phyloP scores from a whole-genome alignment of 2,797 vertebrate species.

The Chrysocyon brachyurus region DNA sequence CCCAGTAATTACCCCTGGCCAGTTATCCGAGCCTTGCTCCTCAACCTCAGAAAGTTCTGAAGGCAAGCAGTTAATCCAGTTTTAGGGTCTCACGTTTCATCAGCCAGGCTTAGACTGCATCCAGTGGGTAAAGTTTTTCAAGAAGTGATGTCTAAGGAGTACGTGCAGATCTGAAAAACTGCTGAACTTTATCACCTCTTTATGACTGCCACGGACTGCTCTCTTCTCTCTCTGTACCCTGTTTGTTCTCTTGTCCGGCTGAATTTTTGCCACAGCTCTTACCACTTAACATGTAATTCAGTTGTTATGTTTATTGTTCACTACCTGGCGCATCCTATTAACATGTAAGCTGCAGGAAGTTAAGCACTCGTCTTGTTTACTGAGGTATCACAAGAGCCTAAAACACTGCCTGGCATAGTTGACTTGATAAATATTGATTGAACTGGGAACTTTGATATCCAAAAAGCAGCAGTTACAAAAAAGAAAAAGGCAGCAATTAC shows the following conservation, averaged over 20 bases:
- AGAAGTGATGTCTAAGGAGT: background rate
- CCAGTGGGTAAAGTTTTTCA: background rate
- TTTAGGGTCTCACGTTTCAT: background rate
- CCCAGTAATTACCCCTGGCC: background rate
- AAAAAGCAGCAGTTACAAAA: slow-evolving; percentile 13
- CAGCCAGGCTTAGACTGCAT: background rate
- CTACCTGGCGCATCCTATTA: background rate
- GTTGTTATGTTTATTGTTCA: background rate
- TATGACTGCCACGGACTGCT: background rate
- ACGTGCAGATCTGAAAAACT: background rate
- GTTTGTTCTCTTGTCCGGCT: background rate
- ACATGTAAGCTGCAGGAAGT: background rate
- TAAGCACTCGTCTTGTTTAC: background rate
- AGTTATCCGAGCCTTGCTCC: background rate
- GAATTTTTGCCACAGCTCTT: background rate
- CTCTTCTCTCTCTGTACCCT: background rate
- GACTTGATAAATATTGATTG: background rate
- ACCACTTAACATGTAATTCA: background rate
- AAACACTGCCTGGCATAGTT: background rate
- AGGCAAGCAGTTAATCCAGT: background rate
- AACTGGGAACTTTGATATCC: background rate
- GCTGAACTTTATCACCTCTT: background rate
- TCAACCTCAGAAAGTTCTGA: background rate
- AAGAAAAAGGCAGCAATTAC: background rate
- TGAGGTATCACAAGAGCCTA: background rate